Evolutionary conservation across 2,888 invertebrate genomes (phyloP), one percentile per base, ranked within the genome.

Genomic region (Marasmarcha lunaedactyla): DNA sequence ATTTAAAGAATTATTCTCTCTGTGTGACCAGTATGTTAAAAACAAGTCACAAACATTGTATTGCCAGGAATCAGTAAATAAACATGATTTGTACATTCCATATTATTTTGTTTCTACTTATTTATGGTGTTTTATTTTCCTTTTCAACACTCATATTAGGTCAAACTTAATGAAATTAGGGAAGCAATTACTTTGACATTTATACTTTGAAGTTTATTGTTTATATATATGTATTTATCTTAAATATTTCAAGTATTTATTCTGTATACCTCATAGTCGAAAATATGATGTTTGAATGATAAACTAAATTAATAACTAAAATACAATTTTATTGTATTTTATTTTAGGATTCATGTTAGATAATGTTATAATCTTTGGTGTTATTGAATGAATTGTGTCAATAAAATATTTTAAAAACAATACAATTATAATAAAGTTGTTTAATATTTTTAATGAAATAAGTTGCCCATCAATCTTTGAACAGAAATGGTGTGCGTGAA

Each of bases 31-130:
- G 52, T 55, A 55, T 55, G 54, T 61, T 57, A 46, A 57, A 59
- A 65, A 70, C 63, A 59, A 70, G 77, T 77, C 79, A 69, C 71
- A 71, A 74, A 73, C 63, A 65, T 72, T 83, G 79, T 84, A 79
- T 76, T 79, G 83, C 81, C 86, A 86, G 87, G 87, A 85, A 86
- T 86, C 86, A 85, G 86, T 85, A 78, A 87, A 86, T 79, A 86
- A 87, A 87, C 86, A 88, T 87, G 87, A 89, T 89, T 89, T 90
- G 89, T 90, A 90, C 90, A 90, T 90, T 90, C 90, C 90, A 89
- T 88, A 87, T 87, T 87, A 86, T 85, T 88, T 88, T 85, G 85
- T 87, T 87, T 86, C 84, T 81, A 79, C 77, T 84, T 81, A 60
- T 71, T 69, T 71, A 64, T 72, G 65, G 70, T 67, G 74, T 81